Percentiles rank a stretch among this genome's conserved stretches.
Conservation (phyloP, 2,888 invertebrate species). For the Thysanoteuthis rhombus region DNA sequence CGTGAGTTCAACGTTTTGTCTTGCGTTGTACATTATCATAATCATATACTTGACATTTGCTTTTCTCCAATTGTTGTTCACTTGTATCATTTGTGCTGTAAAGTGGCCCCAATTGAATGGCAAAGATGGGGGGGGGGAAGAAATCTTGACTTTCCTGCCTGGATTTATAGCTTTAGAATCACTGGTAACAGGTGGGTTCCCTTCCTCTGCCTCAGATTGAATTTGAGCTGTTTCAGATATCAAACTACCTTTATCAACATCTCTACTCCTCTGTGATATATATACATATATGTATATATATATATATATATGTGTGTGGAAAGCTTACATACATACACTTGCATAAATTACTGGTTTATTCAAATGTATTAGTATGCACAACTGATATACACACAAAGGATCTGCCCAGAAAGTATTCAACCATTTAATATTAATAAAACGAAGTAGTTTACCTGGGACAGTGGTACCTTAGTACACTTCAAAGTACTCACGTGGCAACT, state of each 20-base stretch:
- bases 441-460: too few relatives aligned
- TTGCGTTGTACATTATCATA: not conserved
- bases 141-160: not conserved
- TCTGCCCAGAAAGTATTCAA: too few relatives aligned
- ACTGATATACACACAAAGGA: too few relatives aligned
- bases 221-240: not conserved
- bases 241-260: not conserved
- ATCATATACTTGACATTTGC: not conserved
- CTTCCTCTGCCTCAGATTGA: not conserved
- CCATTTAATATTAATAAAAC: too few relatives aligned
- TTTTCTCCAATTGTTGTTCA: not conserved
- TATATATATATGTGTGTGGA: not conserved
- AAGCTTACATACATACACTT: too few relatives aligned
- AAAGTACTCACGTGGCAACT: too few relatives aligned
- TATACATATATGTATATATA: not conserved
- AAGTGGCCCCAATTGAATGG: not conserved
- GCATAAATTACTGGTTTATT: not conserved
- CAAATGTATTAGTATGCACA: too few relatives aligned
- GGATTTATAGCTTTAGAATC: not conserved
- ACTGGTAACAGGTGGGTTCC: not conserved
- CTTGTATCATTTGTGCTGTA: not conserved
- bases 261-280: not conserved
- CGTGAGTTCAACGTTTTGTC: not conserved
- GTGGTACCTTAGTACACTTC: too few relatives aligned
- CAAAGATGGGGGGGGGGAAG: not conserved